Conservation (phyloP, 2,888 invertebrate genomes). For the Blastobasis adustella region DNA sequence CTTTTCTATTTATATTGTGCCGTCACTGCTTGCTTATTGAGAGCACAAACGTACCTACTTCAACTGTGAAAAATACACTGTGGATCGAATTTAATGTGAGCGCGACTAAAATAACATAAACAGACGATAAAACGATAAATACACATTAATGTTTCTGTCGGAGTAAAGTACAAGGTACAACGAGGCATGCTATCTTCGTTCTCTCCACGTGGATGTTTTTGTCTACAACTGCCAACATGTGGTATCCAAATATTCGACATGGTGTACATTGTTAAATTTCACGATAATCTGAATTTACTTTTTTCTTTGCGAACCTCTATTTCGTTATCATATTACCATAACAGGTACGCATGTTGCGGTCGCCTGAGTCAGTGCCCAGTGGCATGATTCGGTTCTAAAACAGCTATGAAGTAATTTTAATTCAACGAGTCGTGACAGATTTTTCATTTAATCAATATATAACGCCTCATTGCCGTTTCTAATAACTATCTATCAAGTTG, state of each 20-base stretch:
- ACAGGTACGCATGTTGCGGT: conserved; percentile 1
- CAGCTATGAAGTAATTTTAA: conserved; percentile 7
- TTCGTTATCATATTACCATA: no score
- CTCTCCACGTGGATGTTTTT: no score
- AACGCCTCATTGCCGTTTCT: conserved; percentile 27
- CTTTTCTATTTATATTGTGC: conserved; percentile 15
- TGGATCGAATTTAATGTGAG: conserved; percentile 1
- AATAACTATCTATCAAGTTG: conserved; percentile 16
- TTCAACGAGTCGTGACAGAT: background rate
- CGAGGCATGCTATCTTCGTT: no score
- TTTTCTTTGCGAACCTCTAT: no score
- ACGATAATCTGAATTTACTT: no score
- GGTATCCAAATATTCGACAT: no score
- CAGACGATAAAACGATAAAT: conserved; percentile 4
- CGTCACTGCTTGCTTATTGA: conserved; percentile 19
- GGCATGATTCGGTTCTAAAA: conserved; percentile 17
- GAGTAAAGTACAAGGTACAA: background rate
- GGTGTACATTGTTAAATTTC: no score
- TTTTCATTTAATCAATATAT: conserved; percentile 14
- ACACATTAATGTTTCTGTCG: conserved; percentile 11
- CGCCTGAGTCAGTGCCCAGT: conserved; percentile 9
- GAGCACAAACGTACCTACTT: conserved; percentile 15
- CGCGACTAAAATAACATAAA: conserved; percentile 4
- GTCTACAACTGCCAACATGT: no score
- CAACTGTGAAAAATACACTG: conserved; percentile 14